Evolutionary conservation across 1,140 invertebrate species (phyloP).

Genomic region (Zaprionus tsacasi): DNA sequence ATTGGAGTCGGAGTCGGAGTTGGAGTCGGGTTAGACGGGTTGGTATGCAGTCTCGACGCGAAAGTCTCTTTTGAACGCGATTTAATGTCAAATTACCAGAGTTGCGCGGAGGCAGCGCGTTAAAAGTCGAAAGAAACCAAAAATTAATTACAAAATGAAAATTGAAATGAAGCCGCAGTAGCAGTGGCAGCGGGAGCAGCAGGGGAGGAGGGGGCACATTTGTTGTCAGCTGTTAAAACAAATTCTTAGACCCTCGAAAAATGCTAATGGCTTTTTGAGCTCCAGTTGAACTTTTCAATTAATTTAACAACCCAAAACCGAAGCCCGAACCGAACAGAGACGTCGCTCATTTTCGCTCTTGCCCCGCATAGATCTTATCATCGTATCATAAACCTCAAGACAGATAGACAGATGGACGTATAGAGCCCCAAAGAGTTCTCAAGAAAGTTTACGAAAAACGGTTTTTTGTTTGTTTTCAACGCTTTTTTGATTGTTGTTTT

Average conservation of each 20-base stretch:
- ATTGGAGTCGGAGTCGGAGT: constrained; percentile 1
- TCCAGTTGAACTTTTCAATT: constrained; percentile 74
- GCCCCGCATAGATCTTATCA: constrained; percentile 76
- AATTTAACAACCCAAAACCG: constrained; percentile 65
- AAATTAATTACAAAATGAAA: constrained; percentile 44
- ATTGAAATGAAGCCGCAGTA: constrained; percentile 27
- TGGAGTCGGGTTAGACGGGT: constrained; percentile 10
- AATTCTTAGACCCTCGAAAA: constrained; percentile 52
- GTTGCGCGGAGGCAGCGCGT: constrained; percentile 24
- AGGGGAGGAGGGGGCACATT: constrained; percentile 42
- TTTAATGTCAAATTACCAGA: constrained; percentile 46
- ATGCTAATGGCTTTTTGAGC: constrained; percentile 69
- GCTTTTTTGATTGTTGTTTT: not conserved
- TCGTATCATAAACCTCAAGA: constrained; percentile 65
- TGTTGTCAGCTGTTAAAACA: constrained; percentile 79
- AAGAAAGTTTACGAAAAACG: constrained; percentile 72
- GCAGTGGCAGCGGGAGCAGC: constrained; percentile 5
- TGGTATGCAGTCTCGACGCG: constrained; percentile 9
- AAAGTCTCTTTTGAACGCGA: constrained; percentile 28
- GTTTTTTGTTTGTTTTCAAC: constrained; percentile 31
- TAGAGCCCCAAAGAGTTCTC: constrained; percentile 53
- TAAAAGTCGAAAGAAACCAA: constrained; percentile 33
- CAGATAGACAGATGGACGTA: constrained; percentile 12
- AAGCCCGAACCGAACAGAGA: not conserved
- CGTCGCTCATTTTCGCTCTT: constrained; percentile 53